Conservation (phyloP, 2,888 invertebrate species). For the Coenonympha arcania region DNA sequence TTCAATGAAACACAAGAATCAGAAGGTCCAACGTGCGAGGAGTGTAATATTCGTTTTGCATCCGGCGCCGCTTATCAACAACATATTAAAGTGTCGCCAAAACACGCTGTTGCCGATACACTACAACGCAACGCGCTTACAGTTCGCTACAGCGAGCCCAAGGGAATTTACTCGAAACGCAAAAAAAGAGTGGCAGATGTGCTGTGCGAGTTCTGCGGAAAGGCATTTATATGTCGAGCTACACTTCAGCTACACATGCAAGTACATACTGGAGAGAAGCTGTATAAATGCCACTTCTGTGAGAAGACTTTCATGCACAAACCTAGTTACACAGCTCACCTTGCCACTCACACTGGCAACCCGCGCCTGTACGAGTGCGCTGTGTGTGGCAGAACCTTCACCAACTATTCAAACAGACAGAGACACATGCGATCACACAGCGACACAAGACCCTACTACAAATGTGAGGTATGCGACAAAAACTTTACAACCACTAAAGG, state of each 20-base stretch:
- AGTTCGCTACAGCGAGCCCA: neutral
- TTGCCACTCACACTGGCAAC: neutral
- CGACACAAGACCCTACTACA: neutral
- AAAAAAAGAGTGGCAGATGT: neutral
- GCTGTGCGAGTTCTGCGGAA: constrained; percentile 6
- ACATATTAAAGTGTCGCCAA: constrained; percentile 3
- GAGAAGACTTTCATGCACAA: neutral
- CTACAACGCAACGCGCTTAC: neutral
- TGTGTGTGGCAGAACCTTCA: neutral
- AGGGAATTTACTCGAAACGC: neutral
- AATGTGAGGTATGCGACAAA: neutral
- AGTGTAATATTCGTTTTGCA: constrained; percentile 2
- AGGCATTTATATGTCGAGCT: neutral
- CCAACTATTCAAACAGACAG: neutral
- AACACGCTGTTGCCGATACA: neutral
- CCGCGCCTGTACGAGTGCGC: neutral
- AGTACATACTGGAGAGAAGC: neutral
- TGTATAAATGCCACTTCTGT: neutral
- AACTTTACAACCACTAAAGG: neutral
- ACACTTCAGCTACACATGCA: constrained; percentile 3
- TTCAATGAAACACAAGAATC: neutral
- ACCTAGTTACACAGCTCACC: neutral
- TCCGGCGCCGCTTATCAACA: neutral
- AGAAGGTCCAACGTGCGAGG: neutral
- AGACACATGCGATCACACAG: neutral